Conservation (phyloP, 1,140 invertebrate species). For the Drosophila sp. region DNA sequence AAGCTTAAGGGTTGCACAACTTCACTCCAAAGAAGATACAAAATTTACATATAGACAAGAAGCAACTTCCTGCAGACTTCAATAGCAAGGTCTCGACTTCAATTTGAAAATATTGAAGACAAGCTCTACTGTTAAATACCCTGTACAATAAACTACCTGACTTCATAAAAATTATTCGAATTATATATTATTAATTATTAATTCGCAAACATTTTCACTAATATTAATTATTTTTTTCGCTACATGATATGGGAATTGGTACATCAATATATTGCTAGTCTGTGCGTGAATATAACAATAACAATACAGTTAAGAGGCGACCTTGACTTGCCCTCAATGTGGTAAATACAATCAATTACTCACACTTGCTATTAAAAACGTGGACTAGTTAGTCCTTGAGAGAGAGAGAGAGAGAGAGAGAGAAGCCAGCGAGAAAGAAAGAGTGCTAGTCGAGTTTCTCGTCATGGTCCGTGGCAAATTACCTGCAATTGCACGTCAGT, state of each 20-base stretch:
- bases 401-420: not conserved
- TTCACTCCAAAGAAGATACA: not conserved
- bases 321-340: conserved; percentile 54
- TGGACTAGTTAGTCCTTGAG: not conserved
- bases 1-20: conserved; percentile 17
- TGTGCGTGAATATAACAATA: conserved; percentile 53
- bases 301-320: conserved; percentile 41
- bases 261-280: conserved; percentile 5
- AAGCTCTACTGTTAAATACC: not conserved
- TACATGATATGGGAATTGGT: not conserved
- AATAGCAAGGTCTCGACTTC: conserved; percentile 16
- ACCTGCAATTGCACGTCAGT: conserved; percentile 49
- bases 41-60: conserved; percentile 31
- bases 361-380: conserved; percentile 37
- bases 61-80: conserved; percentile 28
- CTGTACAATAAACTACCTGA: not conserved
- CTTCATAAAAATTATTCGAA: too few relatives aligned
- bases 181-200: not conserved
- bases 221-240: not conserved
- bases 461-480: conserved; percentile 46
- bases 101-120: not conserved
- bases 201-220: not conserved
- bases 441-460: not conserved
- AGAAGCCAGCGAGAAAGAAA: not conserved
- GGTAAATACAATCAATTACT: conserved; percentile 62